Percentiles rank a stretch among this genome's conserved stretches.
Evolutionary conservation across 2,797 vertebrate genomes (phyloP).

Genomic region (Lutjanus argentimaculatus): DNA sequence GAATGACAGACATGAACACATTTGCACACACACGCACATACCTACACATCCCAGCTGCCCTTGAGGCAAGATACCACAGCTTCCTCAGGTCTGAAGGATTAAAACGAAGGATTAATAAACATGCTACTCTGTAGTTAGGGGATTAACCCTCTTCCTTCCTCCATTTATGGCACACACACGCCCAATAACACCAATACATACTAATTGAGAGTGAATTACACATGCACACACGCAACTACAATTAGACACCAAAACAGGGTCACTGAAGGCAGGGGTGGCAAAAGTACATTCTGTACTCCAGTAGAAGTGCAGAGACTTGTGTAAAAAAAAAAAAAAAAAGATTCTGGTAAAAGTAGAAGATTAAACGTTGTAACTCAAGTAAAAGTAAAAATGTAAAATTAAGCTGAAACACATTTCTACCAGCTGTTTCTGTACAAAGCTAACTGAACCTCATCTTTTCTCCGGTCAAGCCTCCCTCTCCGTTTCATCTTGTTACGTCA

Average conservation of each 20-base stretch:
- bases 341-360: too few species aligned
- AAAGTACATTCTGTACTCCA: too few species aligned
- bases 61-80: slow-evolving; percentile 58
- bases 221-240: slow-evolving; percentile 27
- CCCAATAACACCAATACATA: slow-evolving; percentile 33
- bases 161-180: slow-evolving; percentile 44
- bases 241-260: slow-evolving; percentile 40
- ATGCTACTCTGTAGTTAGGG: slow-evolving; percentile 63
- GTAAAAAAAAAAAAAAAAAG: too few species aligned
- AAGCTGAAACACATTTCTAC: too few species aligned
- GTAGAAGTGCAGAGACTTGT: too few species aligned
- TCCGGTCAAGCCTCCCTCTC: too few species aligned
- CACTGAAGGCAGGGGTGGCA: slow-evolving; percentile 4
- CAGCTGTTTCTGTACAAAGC: too few species aligned
- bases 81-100: slow-evolving; percentile 71
- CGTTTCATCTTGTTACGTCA: too few species aligned
- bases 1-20: slow-evolving; percentile 28
- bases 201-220: slow-evolving; percentile 32
- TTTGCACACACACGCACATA: not conserved
- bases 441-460: too few species aligned
- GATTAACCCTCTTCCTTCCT: slow-evolving; percentile 64
- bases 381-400: too few species aligned
- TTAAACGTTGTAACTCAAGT: too few species aligned
- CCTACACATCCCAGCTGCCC: slow-evolving; percentile 44
- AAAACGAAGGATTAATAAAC: slow-evolving; percentile 70